Base-by-base conservation (phyloP, 2,888 invertebrate species). In the Lepidocyrtinus sp. region DNA sequence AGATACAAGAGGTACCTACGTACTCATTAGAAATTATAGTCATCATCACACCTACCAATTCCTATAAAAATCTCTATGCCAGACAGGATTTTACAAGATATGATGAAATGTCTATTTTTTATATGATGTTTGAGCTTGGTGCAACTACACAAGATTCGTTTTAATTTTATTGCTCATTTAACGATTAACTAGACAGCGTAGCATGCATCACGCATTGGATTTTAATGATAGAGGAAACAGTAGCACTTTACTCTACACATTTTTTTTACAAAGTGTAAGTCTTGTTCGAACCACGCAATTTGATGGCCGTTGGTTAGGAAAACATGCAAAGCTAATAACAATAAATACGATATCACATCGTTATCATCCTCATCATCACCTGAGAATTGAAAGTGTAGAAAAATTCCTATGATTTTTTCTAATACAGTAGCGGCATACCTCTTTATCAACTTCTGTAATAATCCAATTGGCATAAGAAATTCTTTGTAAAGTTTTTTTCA, bases 271-370 rank as follows among this genome's bases (percentile, higher is more conserved):
- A 36, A 5, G 36, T 36, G 36, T 12, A 12, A 9, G 12, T 36
- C 36, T 36, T 36, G 36, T 36, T 36, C 12, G 7, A 36, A 12
- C 36, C 36, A 36, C 12, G 36, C 36, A 36, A 36, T 36, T 36
- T 36, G 36, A 36, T 36, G 36, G 36, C 36, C 36, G 36, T 36
- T 46, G 46, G 46, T 68, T 19, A 36, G 7, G 19, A 63, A 63
- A 71, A 77, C 77, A 77, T 61, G 77, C 26, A 77, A 72, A 77
- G 25, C 67, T 77, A 77, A 71, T 72, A 71, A 77, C 72, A 67
- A 77, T 70, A 72, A 72, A 76, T 76, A 25, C 26, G 26, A 69
- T 69, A 75, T 75, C 63, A 24, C 36, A 36, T 36, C 36, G 36
- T 36, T 36, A 36, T 36, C 36, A 36, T 36, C 36, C 36, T 36